Percentiles rank a stretch among this genome's conserved stretches.
Evolutionary conservation across 2,113 vertebrate genomes (phyloP).

Genomic region (Uria aalge): DNA sequence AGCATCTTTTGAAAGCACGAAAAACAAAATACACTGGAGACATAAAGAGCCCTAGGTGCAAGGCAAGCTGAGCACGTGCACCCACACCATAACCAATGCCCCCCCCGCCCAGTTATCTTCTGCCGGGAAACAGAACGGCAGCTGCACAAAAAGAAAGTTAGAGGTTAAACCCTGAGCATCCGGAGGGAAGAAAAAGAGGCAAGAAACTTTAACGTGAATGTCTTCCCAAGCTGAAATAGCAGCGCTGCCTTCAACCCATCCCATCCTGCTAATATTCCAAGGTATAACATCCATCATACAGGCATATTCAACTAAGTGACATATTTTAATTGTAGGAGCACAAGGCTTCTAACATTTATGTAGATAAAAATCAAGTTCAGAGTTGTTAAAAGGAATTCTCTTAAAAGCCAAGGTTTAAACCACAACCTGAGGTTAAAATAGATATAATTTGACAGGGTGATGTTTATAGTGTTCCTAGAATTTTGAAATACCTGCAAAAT

Average conservation of each 20-base stretch:
- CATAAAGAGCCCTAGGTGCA: not conserved
- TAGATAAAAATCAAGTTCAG: not conserved
- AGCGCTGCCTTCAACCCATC: not conserved
- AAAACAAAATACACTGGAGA: not conserved
- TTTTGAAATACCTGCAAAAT: not conserved
- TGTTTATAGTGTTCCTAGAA: not conserved
- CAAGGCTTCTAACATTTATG: not conserved
- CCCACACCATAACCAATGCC: not conserved
- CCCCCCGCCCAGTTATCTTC: not conserved
- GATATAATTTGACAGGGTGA: not conserved
- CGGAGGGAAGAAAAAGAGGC: not conserved
- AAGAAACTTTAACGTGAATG: not conserved
- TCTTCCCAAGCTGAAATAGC: not conserved
- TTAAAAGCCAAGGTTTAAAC: not conserved
- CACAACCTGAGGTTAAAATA: not conserved
- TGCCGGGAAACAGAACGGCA: not conserved
- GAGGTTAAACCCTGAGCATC: not conserved
- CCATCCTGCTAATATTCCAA: not conserved
- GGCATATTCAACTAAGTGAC: not conserved
- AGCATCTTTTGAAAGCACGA: not conserved
- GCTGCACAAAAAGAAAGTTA: not conserved
- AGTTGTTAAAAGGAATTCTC: not conserved
- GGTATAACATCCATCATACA: not conserved
- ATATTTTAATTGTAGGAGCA: not conserved
- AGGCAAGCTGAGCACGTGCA: fast-evolving